These are phyloP conservation scores for Mantis religiosa DNA, from an alignment of 2,888 invertebrate genomes.

Conservation along the genomic window DNA sequence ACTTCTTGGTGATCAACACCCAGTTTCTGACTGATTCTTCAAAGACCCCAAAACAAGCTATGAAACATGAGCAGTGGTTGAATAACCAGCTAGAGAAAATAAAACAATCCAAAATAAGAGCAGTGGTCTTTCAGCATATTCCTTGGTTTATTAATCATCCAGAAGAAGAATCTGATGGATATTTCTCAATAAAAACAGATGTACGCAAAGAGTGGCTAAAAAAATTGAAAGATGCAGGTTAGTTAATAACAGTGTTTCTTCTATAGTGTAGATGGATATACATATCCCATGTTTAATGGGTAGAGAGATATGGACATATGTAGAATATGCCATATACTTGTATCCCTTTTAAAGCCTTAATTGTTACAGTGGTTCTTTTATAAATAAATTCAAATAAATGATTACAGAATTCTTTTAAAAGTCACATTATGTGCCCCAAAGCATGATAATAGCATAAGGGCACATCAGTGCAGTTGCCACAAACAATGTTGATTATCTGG, in stretches of 20 bases:
- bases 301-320: no score
- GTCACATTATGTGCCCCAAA: no score
- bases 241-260: not conserved
- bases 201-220: conserved; percentile 41
- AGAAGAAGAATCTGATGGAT: conserved; percentile 40
- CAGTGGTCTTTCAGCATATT: conserved; percentile 48
- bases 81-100: conserved; percentile 39
- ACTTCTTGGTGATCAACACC: conserved; percentile 48
- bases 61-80: conserved; percentile 45
- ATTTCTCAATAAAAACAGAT: conserved; percentile 42
- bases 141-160: conserved; percentile 44
- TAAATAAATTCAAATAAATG: no score
- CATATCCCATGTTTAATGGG: no score
- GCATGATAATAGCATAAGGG: no score
- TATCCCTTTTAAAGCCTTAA: no score
- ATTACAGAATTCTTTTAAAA: no score
- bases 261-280: no score
- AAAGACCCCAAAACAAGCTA: conserved; percentile 38
- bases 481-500: no score
- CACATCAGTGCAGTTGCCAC: no score
- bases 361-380: no score
- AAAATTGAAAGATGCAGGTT: conserved; percentile 43
- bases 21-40: conserved; percentile 43
- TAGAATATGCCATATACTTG: no score
- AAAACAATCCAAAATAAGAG: conserved; percentile 36